These are phyloP conservation scores for Scaptomyza flava DNA, from an alignment of 2,888 invertebrate genomes.

Conservation along the genomic window DNA sequence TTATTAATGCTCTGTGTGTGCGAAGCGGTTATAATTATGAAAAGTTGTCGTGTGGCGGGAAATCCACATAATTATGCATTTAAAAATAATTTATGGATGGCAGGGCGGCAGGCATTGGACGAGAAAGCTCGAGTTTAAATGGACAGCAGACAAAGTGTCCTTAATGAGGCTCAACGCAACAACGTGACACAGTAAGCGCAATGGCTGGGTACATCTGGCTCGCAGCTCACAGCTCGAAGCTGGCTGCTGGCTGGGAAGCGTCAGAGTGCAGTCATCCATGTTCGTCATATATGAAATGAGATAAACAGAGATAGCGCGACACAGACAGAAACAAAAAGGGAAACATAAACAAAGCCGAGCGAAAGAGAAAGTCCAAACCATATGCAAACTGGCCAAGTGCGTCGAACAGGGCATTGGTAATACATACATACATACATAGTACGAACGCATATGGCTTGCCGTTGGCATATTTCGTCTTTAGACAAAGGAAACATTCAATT, in stretches of 20 bases:
- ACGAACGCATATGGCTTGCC: neutral
- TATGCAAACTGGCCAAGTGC: constrained; percentile 5
- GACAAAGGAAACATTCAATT: neutral
- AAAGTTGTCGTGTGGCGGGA: constrained; percentile 61
- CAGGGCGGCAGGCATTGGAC: constrained; percentile 28
- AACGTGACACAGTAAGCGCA: constrained; percentile 13
- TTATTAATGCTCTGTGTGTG: neutral
- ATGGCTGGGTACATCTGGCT: constrained; percentile 2
- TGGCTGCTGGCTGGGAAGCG: neutral
- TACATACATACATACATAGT: neutral
- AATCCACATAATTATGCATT: constrained; percentile 68
- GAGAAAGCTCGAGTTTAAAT: constrained; percentile 42
- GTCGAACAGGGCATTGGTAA: neutral
- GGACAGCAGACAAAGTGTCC: constrained; percentile 64
- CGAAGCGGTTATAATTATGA: constrained; percentile 49
- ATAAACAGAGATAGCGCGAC: neutral
- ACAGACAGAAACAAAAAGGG: neutral
- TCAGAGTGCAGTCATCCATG: constrained; percentile 15
- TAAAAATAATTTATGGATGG: constrained; percentile 62
- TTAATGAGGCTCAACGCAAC: constrained; percentile 66
- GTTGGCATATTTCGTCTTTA: neutral
- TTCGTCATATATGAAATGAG: constrained; percentile 5
- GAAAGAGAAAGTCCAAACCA: neutral
- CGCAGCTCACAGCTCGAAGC: neutral
- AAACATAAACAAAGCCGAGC: neutral